Base-by-base conservation (phyloP, 2,888 invertebrate species). In the Hemistola chrysoprasaria region DNA sequence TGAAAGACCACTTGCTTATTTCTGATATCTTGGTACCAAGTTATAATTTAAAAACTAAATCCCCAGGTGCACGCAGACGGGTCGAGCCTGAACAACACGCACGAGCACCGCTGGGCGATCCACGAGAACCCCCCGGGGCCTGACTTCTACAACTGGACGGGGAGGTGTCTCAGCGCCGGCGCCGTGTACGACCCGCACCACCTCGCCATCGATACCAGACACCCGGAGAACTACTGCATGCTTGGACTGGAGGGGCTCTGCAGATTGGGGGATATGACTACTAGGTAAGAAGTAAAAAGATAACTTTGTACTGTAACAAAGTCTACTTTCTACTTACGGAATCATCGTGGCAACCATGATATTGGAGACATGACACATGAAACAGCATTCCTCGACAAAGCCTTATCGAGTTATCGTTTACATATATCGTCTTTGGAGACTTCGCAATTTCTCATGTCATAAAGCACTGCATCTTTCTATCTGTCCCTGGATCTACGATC, bases 61-160 rank as follows among this genome's bases (percentile, higher is more conserved):
- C n/a, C 1, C 0, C 81, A 98, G 61, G 93, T 97, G 20, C 97
- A 97, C 75, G 95, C 95, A 0, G 97, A 98, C 75, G 97, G 97
- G 0, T 92, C 94, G 1, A 92, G 91, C 36, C 83, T 94, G 40
- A 95, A 95, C 72, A 93, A 93, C 71, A 93, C 94, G 0, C 89
- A 87, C 26, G 90, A 90, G 6, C 95, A 95, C 73, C 92, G 95
- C 50, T 98, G 97, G 97, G 94, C 94, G 6, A 90, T 98, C 8
- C 95, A 97, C 71, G 93, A 92, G 40, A 83, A 91, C 51, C 90
- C 95, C 0, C 95, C 97, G 0, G 96, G 95, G 8, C 92, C 91
- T 45, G 98, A 98, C 79, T 97, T 94, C 78, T 97, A 97, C 75
- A 95, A 96, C 78, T 97, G 97, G 97, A 94, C 94, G 16, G 93